phyloP scores from a whole-genome alignment of 2,113 vertebrate species.

The Ameiurus melas region DNA sequence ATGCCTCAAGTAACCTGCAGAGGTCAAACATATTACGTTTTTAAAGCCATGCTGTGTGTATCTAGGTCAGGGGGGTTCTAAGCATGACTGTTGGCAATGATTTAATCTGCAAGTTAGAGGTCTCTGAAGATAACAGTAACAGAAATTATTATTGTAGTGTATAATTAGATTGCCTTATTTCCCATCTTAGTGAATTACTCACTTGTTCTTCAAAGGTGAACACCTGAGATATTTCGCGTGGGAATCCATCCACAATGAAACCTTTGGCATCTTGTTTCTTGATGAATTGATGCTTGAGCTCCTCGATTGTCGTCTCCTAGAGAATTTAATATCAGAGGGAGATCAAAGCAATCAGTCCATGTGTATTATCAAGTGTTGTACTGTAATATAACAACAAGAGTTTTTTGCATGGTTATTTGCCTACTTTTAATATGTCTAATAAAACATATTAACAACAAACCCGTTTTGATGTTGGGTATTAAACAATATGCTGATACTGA shows the following conservation, averaged over 20 bases:
- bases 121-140: neutral
- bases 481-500: neutral
- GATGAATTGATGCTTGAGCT: conserved; percentile 73
- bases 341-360: neutral
- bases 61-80: neutral
- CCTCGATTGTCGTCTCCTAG: conserved; percentile 70
- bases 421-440: neutral
- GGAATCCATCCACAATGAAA: conserved; percentile 73
- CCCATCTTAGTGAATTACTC: conserved; percentile 21
- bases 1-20: neutral
- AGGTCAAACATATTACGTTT: neutral
- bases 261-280: conserved; percentile 65
- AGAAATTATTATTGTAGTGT: neutral
- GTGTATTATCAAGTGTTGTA: neutral
- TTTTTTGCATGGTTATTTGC: neutral
- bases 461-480: neutral
- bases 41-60: neutral
- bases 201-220: conserved; percentile 74
- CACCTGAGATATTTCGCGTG: conserved; percentile 69
- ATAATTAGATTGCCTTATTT: conserved; percentile 48
- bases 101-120: neutral
- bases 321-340: conserved; percentile 11
- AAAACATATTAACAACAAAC: neutral
- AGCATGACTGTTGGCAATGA: neutral
- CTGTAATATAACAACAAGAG: neutral